phyloP scores from a whole-genome alignment of 2,797 vertebrate species.

The Sebastes hubbsi region DNA sequence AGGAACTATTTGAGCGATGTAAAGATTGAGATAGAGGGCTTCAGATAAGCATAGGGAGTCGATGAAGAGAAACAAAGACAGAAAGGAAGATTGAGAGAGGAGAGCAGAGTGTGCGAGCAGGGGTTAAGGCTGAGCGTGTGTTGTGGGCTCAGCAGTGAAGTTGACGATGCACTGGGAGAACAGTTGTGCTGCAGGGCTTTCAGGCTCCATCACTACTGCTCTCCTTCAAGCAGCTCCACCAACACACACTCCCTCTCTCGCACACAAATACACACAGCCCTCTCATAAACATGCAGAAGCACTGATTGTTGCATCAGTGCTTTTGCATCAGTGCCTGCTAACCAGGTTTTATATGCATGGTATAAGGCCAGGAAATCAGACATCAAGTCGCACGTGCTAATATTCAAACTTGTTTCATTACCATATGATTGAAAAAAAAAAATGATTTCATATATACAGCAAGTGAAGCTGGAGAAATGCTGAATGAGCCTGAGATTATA shows the following conservation, averaged over 20 bases:
- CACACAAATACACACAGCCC: constrained; percentile 28
- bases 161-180: constrained; percentile 80
- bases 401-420: constrained; percentile 5
- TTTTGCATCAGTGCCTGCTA: constrained; percentile 28
- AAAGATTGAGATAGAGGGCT: constrained; percentile 24
- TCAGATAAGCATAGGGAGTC: constrained; percentile 23
- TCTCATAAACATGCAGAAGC: constrained; percentile 65
- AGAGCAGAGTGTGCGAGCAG: constrained; percentile 44
- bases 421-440: neutral
- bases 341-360: constrained; percentile 45
- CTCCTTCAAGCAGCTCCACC: constrained; percentile 79
- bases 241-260: constrained; percentile 46
- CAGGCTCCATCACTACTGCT: constrained; percentile 81
- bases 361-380: constrained; percentile 12
- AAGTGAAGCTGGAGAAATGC: neutral
- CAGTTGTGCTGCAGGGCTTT: constrained; percentile 81
- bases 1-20: neutral
- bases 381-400: constrained; percentile 6
- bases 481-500: constrained; percentile 15
- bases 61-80: constrained; percentile 37
- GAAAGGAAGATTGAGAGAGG: constrained; percentile 33
- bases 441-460: neutral
- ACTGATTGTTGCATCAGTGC: constrained; percentile 62
- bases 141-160: constrained; percentile 74
- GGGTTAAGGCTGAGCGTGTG: constrained; percentile 69